Evolutionary conservation across 2,113 vertebrate species (phyloP).

Genomic region (Crotophaga sulcirostris): DNA sequence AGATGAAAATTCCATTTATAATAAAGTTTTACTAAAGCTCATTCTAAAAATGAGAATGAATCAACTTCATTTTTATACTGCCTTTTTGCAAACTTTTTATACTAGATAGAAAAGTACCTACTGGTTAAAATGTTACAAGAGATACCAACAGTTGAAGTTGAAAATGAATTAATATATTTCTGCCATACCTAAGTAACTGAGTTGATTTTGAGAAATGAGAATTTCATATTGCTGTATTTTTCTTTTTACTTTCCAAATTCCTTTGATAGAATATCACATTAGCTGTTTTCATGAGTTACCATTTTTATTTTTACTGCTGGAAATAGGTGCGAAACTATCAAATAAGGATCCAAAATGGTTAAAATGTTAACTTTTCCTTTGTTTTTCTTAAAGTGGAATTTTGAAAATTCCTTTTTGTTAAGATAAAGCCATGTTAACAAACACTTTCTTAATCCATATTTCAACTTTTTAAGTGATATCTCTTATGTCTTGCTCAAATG

Average conservation of each 20-base stretch:
- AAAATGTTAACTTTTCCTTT: background rate
- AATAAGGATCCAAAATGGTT: background rate
- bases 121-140: background rate
- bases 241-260: background rate
- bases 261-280: background rate
- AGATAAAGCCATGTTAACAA: background rate
- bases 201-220: background rate
- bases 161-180: background rate
- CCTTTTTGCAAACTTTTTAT: background rate
- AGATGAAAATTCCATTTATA: background rate
- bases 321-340: background rate
- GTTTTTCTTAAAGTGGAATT: background rate
- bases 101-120: background rate
- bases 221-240: background rate
- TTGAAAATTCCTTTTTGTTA: background rate
- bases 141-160: background rate
- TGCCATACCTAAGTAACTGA: background rate
- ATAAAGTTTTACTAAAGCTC: background rate
- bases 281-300: background rate
- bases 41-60: background rate
- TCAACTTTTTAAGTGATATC: background rate
- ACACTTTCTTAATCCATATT: background rate
- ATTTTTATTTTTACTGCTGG: background rate
- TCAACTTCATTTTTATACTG: background rate
- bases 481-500: background rate